Conservation (phyloP, 2,797 vertebrate species). For the Tachyglossus aculeatus region DNA sequence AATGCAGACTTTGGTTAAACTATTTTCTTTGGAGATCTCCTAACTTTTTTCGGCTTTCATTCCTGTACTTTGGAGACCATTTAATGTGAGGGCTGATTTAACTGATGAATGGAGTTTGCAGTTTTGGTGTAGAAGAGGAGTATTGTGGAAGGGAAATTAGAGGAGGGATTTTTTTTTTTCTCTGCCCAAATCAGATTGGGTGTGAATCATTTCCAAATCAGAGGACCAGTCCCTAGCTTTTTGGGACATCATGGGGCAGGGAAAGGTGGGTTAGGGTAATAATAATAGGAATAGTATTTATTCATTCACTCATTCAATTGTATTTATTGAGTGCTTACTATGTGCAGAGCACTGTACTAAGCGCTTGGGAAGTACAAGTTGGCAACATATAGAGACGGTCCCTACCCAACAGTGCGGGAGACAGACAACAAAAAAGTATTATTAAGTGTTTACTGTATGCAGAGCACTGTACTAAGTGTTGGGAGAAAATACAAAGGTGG, state of each 20-base stretch:
- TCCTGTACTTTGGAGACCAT: constrained; percentile 57
- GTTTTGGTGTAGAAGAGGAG: constrained; percentile 9
- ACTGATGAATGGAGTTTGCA: constrained; percentile 34
- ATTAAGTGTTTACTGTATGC: neutral
- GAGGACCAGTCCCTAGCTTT: neutral
- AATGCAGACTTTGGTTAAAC: constrained; percentile 49
- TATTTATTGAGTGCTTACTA: neutral
- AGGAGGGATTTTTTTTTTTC: constrained; percentile 9
- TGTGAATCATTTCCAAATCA: neutral
- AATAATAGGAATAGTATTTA: too few species aligned
- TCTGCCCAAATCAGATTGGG: constrained; percentile 3
- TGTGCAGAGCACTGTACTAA: neutral
- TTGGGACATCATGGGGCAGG: too few species aligned
- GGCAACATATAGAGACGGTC: neutral
- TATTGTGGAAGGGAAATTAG: constrained; percentile 10
- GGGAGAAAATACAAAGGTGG: too few species aligned
- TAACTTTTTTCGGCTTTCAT: constrained; percentile 56
- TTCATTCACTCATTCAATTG: too few species aligned
- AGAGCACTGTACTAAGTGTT: neutral
- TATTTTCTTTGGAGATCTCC: constrained; percentile 59
- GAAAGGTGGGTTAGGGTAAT: too few species aligned
- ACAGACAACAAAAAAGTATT: too few species aligned
- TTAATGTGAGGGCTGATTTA: constrained; percentile 59
- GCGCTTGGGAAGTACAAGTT: neutral
- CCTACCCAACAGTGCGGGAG: too few species aligned